Base-by-base conservation (phyloP, 2,797 vertebrate species). In the Gymnothorax javanicus region DNA sequence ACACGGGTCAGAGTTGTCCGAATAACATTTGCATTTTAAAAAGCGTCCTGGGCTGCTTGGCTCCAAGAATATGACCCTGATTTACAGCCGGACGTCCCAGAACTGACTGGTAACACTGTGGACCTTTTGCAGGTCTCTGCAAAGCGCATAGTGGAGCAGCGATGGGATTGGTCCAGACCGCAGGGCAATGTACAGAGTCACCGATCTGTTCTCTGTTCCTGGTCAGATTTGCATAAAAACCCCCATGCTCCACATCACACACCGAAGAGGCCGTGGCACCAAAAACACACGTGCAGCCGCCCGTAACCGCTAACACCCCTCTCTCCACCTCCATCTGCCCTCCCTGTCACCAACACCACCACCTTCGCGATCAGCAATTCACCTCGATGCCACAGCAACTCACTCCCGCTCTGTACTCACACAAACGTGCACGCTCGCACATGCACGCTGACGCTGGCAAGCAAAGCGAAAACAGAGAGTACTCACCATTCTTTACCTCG, bases 401-500 rank as follows among this genome's bases (percentile, higher is more conserved):
- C 33, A 3, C 27, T 50, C 71, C 71, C 67, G 27, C 67, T 2
- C 67, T 3, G n/a, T 3, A 2, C 67, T 11, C 67, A 15, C 67
- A 75, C 71, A 75, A 33, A 50, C 33, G 13, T 33, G 50, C 75
- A 7, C 71, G 17, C 43, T 7, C 75, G 13, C 20, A 79, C 17
- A 27, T 50, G 2, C 75, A 54, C 75, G 33, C 15, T 1, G 43
- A 20, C 50, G 20, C 43, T 7, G 43, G 20, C 50, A 79, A 1
- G 67, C 25, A 77, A 77, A 20, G 15, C 17, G 50, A 2, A 20
- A 75, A 54, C 75, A 43, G 6, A 50, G 7, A n/a, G 50, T 79
- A 79, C 75, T 79, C 50, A 79, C 75, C 75, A 79, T 79, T 52
- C 43, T 79, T 79, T 79, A 54, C 54, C 43, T 79, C 20, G 75